phyloP scores from a whole-genome alignment of 2,113 vertebrate species.

The Caranx ignobilis region DNA sequence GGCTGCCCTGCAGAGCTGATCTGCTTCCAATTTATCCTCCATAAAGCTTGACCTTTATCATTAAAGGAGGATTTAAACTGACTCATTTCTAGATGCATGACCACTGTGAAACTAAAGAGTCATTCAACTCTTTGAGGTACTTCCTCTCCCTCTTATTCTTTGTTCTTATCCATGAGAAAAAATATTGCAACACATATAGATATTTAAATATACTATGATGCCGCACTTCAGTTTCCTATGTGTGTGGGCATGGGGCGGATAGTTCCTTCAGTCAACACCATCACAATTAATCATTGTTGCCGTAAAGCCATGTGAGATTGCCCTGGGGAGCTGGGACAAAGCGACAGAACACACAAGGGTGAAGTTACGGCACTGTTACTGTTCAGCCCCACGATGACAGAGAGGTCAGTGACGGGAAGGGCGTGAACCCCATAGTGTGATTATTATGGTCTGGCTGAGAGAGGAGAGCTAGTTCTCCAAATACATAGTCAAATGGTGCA shows the following conservation, averaged over 20 bases:
- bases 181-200: conserved; percentile 12
- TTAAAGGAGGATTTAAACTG: conserved; percentile 55
- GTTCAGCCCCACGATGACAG: conserved; percentile 32
- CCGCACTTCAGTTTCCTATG: conserved; percentile 15
- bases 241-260: conserved; percentile 34
- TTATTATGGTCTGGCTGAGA: conserved; percentile 64
- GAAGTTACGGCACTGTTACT: conserved; percentile 42
- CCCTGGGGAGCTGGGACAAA: conserved; percentile 53
- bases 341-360: conserved; percentile 44
- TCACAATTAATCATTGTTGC: conserved; percentile 70
- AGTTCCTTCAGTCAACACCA: conserved; percentile 55
- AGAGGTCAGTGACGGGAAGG: conserved; percentile 63
- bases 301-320: conserved; percentile 34
- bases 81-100: conserved; percentile 35
- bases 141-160: not conserved
- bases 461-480: conserved; percentile 36
- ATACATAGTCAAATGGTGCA: conserved; percentile 44
- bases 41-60: conserved; percentile 65
- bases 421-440: conserved; percentile 52
- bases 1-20: conserved; percentile 56
- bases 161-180: conserved; percentile 14
- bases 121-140: conserved; percentile 22
- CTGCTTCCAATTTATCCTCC: conserved; percentile 52
- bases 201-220: conserved; percentile 23
- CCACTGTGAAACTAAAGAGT: conserved; percentile 35